A percentile compares a stretch with the other conserved stretches of the same genome.
These are phyloP conservation scores for Tribolium madens DNA, from an alignment of 1,140 invertebrate genomes.

Conservation along the genomic window DNA sequence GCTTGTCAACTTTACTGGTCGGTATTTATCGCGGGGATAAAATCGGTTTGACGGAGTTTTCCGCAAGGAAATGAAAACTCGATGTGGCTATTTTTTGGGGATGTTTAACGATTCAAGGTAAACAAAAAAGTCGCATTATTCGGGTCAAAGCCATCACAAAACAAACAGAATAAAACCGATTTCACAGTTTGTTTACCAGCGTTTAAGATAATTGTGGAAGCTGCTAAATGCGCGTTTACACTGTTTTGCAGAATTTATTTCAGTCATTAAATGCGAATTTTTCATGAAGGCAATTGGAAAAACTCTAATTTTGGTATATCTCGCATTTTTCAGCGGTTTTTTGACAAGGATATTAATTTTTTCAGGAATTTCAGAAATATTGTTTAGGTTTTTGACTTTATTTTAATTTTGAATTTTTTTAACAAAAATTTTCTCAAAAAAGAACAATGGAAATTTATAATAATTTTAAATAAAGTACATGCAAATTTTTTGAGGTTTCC, in stretches of 20 bases:
- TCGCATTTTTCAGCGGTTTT: too few relatives aligned
- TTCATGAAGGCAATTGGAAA: too few relatives aligned
- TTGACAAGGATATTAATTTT: too few relatives aligned
- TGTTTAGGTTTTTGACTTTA: too few relatives aligned
- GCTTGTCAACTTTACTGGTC: conserved; percentile 13
- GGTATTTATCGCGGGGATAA: conserved; percentile 14
- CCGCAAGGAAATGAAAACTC: background rate
- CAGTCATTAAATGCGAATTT: too few relatives aligned
- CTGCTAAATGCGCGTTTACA: background rate
- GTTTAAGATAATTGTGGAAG: background rate
- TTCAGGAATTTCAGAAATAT: too few relatives aligned
- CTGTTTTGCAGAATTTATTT: background rate
- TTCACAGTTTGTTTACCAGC: background rate
- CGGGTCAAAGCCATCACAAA: background rate
- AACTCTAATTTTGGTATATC: too few relatives aligned
- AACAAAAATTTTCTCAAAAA: too few relatives aligned
- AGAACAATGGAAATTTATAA: too few relatives aligned
- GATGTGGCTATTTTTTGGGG: background rate
- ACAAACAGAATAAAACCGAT: background rate
- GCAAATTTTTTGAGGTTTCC: too few relatives aligned
- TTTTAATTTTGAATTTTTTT: too few relatives aligned
- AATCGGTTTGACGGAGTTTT: background rate
- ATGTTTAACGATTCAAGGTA: background rate
- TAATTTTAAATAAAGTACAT: too few relatives aligned
- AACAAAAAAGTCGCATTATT: background rate